Evolutionary conservation across 1,140 invertebrate species (phyloP).

Genomic region (Harpegnathos saltator): DNA sequence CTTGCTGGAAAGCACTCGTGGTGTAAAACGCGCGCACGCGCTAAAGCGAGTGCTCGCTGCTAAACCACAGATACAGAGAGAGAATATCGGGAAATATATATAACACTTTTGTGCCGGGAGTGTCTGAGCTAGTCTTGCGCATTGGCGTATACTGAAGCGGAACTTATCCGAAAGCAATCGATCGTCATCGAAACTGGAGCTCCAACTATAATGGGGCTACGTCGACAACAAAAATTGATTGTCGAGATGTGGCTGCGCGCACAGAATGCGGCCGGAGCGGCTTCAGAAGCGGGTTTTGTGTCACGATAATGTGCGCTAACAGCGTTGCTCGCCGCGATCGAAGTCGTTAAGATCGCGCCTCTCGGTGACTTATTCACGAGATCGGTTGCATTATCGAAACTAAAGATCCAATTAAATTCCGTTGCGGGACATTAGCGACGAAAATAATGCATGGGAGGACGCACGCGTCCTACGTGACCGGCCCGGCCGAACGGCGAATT

Average conservation of each 20-base stretch:
- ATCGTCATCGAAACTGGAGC: conserved; percentile 50
- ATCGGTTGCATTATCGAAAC: neutral
- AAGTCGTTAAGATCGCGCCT: neutral
- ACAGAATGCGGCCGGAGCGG: neutral
- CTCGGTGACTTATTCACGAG: conserved; percentile 1
- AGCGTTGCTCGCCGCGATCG: neutral
- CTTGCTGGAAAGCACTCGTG: no score
- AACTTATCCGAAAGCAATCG: conserved; percentile 54
- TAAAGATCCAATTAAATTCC: neutral
- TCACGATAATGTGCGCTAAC: neutral
- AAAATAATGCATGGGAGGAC: neutral
- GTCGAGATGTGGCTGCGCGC: neutral
- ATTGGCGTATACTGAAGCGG: conserved; percentile 49
- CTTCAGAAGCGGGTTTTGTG: neutral
- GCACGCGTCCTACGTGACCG: neutral
- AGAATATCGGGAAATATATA: conserved; percentile 53
- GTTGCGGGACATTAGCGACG: neutral
- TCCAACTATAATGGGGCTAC: conserved; percentile 19
- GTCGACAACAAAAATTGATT: conserved; percentile 48
- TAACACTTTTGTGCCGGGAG: conserved; percentile 47
- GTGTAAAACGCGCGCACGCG: conserved; percentile 33
- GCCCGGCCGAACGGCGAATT: conserved; percentile 7
- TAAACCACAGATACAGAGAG: conserved; percentile 12
- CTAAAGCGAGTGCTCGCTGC: neutral
- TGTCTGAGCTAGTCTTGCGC: conserved; percentile 51